phyloP scores from a whole-genome alignment of 2,797 vertebrate genomes.

The Nannoperca obscura region DNA sequence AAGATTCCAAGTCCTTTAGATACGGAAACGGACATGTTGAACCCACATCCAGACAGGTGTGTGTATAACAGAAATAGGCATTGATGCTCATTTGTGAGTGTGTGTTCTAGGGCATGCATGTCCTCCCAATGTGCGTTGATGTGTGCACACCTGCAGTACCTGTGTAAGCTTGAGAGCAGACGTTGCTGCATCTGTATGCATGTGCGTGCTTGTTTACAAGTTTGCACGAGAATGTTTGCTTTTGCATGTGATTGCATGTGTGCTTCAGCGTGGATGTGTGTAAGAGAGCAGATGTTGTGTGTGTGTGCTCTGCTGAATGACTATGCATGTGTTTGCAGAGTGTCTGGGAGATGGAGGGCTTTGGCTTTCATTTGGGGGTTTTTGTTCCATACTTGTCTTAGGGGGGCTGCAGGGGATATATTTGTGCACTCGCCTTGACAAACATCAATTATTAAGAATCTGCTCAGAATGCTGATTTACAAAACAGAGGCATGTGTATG shows the following conservation, averaged over 20 bases:
- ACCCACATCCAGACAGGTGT: not conserved
- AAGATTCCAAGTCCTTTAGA: slow-evolving; percentile 7
- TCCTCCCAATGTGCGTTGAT: not conserved
- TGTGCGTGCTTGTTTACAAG: slow-evolving; percentile 5
- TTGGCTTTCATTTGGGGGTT: slow-evolving; percentile 67
- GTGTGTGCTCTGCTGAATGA: slow-evolving; percentile 49
- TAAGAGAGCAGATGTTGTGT: slow-evolving; percentile 36
- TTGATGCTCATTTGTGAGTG: not conserved
- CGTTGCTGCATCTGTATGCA: slow-evolving; percentile 3
- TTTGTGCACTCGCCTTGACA: slow-evolving; percentile 52
- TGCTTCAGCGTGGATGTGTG: slow-evolving; percentile 19
- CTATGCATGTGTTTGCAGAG: slow-evolving; percentile 50
- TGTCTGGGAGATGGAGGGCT: slow-evolving; percentile 55
- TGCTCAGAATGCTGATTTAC: slow-evolving; percentile 70
- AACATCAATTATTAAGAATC: slow-evolving; percentile 75
- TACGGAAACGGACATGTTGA: not conserved
- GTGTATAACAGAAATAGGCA: not conserved
- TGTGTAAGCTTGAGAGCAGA: not conserved
- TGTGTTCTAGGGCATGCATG: not conserved
- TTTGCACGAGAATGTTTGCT: slow-evolving; percentile 4
- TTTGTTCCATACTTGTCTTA: slow-evolving; percentile 67
- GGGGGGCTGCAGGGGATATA: slow-evolving; percentile 60
- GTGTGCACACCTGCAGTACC: not conserved
- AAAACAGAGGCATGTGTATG: slow-evolving; percentile 15
- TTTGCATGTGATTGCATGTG: not conserved